These are phyloP conservation scores for Sanderia malayensis DNA, from an alignment of 30 jellyfish, hydroid and myxozoan species.

Conservation along the genomic window DNA sequence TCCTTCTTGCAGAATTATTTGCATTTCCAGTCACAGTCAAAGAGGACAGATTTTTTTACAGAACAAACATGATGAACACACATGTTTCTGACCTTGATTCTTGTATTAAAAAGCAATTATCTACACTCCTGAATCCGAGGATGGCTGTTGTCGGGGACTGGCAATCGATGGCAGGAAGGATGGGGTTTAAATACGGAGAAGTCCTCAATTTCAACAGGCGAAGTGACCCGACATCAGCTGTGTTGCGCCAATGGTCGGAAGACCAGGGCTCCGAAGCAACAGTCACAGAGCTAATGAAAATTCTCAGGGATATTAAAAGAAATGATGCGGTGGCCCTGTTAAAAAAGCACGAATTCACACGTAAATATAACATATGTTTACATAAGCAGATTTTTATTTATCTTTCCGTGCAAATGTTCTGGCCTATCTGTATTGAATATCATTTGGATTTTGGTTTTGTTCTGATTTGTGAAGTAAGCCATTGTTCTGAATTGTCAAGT, in stretches of 20 bases:
- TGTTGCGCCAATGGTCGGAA: slow-evolving; percentile 66
- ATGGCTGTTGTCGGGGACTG: slow-evolving; percentile 59
- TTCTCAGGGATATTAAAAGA: slow-evolving; percentile 13
- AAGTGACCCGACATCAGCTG: slow-evolving; percentile 57
- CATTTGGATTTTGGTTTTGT: too few relatives aligned
- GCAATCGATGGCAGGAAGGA: slow-evolving; percentile 61
- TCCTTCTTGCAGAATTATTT: too few relatives aligned
- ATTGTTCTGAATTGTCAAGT: too few relatives aligned
- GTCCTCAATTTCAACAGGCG: slow-evolving; percentile 29
- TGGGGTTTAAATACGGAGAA: slow-evolving; percentile 21
- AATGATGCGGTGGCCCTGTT: slow-evolving; percentile 27
- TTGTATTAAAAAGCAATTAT: slow-evolving; percentile 21
- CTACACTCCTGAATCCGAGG: slow-evolving; percentile 47
- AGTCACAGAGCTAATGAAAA: slow-evolving; percentile 6
- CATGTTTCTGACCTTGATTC: slow-evolving; percentile 48
- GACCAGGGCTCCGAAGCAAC: slow-evolving; percentile 37
- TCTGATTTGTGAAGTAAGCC: too few relatives aligned
- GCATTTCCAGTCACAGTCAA: too few relatives aligned
- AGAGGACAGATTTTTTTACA: too few relatives aligned
- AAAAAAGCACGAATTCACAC: slow-evolving; percentile 32
- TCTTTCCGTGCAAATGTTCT: too few relatives aligned
- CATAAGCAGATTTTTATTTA: too few relatives aligned
- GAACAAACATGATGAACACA: too few relatives aligned
- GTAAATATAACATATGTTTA: slow-evolving; percentile 17
- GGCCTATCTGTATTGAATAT: too few relatives aligned